A percentile compares a stretch with the other conserved stretches of the same genome.
phyloP scores from a whole-genome alignment of 2,113 vertebrate species.

The Galbula dea region DNA sequence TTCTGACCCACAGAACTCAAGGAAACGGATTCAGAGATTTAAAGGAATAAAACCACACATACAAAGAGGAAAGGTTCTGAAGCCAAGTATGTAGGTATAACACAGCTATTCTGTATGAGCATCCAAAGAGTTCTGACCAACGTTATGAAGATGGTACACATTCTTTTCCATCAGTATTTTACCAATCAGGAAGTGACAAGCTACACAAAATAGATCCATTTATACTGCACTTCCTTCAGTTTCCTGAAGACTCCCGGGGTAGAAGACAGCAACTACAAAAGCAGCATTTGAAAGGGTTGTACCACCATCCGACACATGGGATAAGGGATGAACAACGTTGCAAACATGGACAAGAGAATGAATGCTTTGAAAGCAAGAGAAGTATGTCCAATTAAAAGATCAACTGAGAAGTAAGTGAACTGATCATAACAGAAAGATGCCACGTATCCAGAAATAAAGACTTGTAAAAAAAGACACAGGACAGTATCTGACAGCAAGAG shows the following conservation, averaged over 20 bases:
- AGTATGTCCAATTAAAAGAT: neutral
- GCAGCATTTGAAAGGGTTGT: too few relatives aligned
- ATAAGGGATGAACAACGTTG: neutral
- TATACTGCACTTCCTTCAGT: neutral
- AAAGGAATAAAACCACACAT: neutral
- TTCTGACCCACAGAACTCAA: neutral
- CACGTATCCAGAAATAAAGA: too few relatives aligned
- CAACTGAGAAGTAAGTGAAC: neutral
- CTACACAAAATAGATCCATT: neutral
- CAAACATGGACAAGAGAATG: neutral
- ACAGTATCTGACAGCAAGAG: neutral
- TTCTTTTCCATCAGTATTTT: neutral
- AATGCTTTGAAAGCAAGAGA: too few relatives aligned
- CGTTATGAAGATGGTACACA: too few relatives aligned
- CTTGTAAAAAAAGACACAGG: neutral
- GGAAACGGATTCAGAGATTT: neutral
- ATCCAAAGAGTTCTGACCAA: neutral
- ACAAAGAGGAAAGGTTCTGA: neutral
- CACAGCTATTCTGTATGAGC: neutral
- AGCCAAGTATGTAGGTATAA: neutral
- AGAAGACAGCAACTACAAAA: neutral
- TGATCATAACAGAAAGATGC: neutral
- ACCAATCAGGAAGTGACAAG: neutral
- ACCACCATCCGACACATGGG: fast-evolving
- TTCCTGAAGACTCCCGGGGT: neutral